Evolutionary conservation across 2,797 vertebrate genomes (phyloP).

Genomic region (Rhodeus uyekii): DNA sequence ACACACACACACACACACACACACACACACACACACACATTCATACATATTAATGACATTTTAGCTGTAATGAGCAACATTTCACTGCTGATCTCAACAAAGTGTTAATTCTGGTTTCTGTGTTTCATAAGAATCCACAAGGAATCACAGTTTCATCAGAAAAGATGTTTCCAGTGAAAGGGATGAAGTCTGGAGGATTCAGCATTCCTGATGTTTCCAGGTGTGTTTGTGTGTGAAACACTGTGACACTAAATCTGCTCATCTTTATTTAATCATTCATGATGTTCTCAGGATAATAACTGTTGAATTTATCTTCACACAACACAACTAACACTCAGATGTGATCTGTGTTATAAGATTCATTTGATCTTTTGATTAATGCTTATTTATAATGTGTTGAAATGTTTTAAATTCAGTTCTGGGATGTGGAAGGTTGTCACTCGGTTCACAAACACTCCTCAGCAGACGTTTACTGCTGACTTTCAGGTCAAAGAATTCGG

Average conservation of each 20-base stretch:
- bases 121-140: slow-evolving; percentile 68
- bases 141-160: slow-evolving; percentile 58
- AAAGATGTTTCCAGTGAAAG: slow-evolving; percentile 53
- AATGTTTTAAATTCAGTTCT: slow-evolving; percentile 61
- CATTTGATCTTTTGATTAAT: background rate
- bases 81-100: too few species aligned
- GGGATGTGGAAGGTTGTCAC: slow-evolving; percentile 81
- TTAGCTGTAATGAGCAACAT: background rate
- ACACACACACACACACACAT: background rate
- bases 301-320: background rate
- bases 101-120: background rate
- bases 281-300: background rate
- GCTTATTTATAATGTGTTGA: background rate
- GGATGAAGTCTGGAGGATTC: slow-evolving; percentile 58
- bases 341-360: background rate
- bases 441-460: slow-evolving; percentile 71
- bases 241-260: background rate
- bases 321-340: background rate
- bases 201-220: slow-evolving; percentile 66
- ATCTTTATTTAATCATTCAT: background rate
- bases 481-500: slow-evolving; percentile 91
- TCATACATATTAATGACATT: too few species aligned
- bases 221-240: slow-evolving; percentile 52
- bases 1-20: too few species aligned
- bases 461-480: slow-evolving; percentile 71